Conservation (phyloP, 2,888 invertebrate species). For the Cheilosia pagana region DNA sequence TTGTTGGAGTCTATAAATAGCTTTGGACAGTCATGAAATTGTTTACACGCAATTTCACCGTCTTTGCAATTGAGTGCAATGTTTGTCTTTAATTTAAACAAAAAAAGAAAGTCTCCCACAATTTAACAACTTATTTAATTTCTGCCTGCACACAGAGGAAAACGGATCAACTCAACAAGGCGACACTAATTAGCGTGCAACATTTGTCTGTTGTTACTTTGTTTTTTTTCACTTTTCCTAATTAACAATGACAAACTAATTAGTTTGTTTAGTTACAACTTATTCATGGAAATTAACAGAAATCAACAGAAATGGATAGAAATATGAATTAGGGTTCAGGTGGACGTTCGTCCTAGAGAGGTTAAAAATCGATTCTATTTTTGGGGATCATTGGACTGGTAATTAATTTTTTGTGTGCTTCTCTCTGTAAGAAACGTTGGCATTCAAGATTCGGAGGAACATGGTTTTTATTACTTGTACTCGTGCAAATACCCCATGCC, state of each 20-base stretch:
- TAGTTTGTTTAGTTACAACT: neutral
- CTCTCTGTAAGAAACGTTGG: too few species aligned
- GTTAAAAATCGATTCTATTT: too few species aligned
- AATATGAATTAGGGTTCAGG: neutral
- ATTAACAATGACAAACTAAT: conserved; percentile 32
- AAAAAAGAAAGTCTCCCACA: neutral
- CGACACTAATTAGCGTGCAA: conserved; percentile 27
- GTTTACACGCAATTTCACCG: too few species aligned
- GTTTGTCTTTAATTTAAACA: neutral
- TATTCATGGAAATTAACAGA: neutral
- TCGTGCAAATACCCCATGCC: too few species aligned
- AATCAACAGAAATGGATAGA: conserved; percentile 7
- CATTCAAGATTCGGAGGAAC: too few species aligned
- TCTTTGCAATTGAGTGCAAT: too few species aligned
- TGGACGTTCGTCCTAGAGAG: neutral
- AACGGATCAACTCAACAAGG: conserved; percentile 13
- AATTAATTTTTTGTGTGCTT: too few species aligned
- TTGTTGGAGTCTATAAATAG: too few species aligned
- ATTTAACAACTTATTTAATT: neutral
- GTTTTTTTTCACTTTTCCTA: neutral
- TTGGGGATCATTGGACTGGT: too few species aligned
- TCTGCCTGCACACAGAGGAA: neutral
- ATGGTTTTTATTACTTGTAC: too few species aligned
- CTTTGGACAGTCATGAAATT: too few species aligned
- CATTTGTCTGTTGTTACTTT: neutral